These are phyloP conservation scores for Prolemur simus DNA, from an alignment of 2,113 vertebrate genomes.

Conservation along the genomic window DNA sequence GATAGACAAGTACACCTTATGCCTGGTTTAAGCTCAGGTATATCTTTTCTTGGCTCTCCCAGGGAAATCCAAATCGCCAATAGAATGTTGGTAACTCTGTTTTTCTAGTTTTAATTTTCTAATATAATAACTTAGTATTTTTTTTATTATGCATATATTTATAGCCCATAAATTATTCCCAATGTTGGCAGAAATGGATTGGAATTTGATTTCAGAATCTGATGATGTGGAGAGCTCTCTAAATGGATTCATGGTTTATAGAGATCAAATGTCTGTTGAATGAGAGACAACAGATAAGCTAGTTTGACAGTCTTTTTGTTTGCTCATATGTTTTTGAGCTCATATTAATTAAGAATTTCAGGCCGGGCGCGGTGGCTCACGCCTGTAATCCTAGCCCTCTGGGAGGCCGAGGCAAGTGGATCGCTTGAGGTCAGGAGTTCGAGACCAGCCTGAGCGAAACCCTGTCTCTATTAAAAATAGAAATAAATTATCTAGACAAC, in stretches of 20 bases:
- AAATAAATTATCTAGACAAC: too few species aligned
- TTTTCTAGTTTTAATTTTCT: constrained; percentile 1
- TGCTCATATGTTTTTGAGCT: background rate
- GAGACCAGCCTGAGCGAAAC: too few species aligned
- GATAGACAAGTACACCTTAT: background rate
- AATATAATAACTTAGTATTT: background rate
- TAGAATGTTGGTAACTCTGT: background rate
- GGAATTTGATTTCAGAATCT: background rate
- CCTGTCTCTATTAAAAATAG: too few species aligned
- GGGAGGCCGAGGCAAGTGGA: too few species aligned
- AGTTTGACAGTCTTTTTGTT: background rate
- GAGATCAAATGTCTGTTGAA: background rate
- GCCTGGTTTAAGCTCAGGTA: background rate
- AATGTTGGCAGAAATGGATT: background rate
- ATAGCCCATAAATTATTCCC: background rate
- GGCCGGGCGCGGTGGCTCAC: too few species aligned
- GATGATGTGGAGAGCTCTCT: background rate
- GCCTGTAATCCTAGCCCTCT: too few species aligned
- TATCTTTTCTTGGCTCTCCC: background rate
- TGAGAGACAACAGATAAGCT: background rate
- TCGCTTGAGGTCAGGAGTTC: too few species aligned
- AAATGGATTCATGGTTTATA: background rate
- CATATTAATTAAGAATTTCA: background rate
- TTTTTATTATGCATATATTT: background rate
- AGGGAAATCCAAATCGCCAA: background rate